phyloP scores from a whole-genome alignment of 2,888 invertebrate genomes.

The Carabus problematicus region DNA sequence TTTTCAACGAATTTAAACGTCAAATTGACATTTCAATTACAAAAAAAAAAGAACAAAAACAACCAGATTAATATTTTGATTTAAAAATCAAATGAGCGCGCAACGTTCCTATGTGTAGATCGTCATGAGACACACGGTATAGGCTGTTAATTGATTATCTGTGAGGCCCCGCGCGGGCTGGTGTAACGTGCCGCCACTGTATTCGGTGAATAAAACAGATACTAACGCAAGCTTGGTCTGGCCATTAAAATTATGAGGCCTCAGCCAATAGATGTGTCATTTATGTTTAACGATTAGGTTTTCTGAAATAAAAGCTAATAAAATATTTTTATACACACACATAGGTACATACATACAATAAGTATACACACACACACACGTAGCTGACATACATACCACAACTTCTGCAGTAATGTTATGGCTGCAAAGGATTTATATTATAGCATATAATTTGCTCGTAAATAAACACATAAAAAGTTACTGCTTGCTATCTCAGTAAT shows the following conservation, averaged over 20 bases:
- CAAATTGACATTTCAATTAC: no score
- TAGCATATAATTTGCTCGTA: conserved; percentile 49
- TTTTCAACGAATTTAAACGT: no score
- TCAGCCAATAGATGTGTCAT: conserved; percentile 46
- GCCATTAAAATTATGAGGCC: conserved; percentile 37
- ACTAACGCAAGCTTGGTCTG: conserved; percentile 38
- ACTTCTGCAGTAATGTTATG: background rate
- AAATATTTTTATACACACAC: conserved; percentile 18
- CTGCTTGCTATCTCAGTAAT: conserved; percentile 38
- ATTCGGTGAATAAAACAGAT: conserved; percentile 27
- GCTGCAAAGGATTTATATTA: conserved; percentile 45
- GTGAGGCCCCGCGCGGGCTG: no score
- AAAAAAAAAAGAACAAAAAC: no score
- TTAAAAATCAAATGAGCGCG: no score
- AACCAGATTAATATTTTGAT: no score
- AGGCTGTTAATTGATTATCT: no score
- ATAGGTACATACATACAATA: no score
- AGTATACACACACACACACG: no score
- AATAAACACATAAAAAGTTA: conserved; percentile 47
- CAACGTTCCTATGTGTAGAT: no score
- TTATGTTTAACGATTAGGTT: conserved; percentile 47
- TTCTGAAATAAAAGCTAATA: conserved; percentile 46
- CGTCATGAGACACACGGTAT: no score
- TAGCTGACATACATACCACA: background rate
- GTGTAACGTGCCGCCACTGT: background rate